A percentile compares a stretch with the other conserved stretches of the same genome.
Conservation (phyloP, 1,140 invertebrate genomes). For the Psix sp. region DNA sequence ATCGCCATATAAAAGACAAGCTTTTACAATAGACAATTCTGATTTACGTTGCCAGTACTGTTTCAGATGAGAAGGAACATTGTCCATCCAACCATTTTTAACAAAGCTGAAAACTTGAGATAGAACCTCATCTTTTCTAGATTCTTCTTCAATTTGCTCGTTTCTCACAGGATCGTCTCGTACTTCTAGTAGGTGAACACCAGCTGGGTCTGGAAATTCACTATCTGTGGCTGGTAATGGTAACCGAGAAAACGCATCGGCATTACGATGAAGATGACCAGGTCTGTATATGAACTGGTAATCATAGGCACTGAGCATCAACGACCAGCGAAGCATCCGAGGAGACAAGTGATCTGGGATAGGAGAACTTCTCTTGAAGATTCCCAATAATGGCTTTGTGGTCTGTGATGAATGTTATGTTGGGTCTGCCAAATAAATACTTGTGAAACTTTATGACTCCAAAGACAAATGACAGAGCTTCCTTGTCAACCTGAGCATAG, state of each 20-base stretch:
- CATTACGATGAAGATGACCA: conserved; percentile 22
- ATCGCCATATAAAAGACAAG: conserved; percentile 56
- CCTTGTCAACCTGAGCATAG: conserved; percentile 76
- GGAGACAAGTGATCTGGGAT: conserved; percentile 42
- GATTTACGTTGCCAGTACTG: conserved; percentile 6
- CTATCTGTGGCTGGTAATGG: not conserved
- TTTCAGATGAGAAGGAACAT: conserved; percentile 1
- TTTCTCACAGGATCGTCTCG: conserved; percentile 4
- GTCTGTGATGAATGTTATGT: conserved; percentile 37
- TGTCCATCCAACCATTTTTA: conserved; percentile 25
- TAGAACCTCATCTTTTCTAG: conserved; percentile 1
- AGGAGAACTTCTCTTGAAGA: conserved; percentile 11
- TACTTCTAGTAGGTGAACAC: conserved; percentile 15
- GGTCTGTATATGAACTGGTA: conserved; percentile 47
- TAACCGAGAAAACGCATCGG: conserved; percentile 14
- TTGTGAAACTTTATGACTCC: conserved; percentile 60
- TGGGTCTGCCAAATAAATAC: conserved; percentile 13
- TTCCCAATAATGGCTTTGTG: conserved; percentile 55
- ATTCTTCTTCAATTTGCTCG: conserved; percentile 3
- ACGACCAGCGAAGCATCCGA: conserved; percentile 51
- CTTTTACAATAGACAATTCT: conserved; percentile 13
- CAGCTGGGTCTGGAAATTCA: conserved; percentile 9
- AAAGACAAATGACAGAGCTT: conserved; percentile 75
- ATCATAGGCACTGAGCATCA: conserved; percentile 48
- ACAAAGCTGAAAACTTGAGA: not conserved